Base-by-base conservation (phyloP, 2,888 invertebrate species). In the Phragmatobia fuliginosa region DNA sequence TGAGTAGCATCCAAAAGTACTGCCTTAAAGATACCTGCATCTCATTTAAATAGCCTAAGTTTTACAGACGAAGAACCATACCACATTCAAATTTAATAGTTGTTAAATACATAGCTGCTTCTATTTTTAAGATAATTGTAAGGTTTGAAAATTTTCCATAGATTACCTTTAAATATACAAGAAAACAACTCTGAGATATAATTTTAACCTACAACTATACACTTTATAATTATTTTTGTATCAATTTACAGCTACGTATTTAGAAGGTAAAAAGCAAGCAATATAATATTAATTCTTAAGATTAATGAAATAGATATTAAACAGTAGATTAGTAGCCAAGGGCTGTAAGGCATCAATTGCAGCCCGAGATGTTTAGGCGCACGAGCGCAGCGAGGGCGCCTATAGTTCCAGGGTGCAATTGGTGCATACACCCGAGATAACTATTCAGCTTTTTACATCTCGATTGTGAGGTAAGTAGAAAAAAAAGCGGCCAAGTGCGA, bases 201-300 rank as follows among this genome's bases (percentile, higher is more conserved):
- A 45, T 18, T 21, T 41, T 11, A 28, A 28, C 52, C 2, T 5
- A n/a, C 14, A 56, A 28, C 28, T 16, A 36, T 6, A 49, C n/a
- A 49, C 33, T 21, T 63, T 49, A 49, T n/a, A 63, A 49, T 63
- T 7, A 10, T 49, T 63, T 33, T 64, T 64, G 25, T 65, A 16
- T 14, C n/a, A 28, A 58, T 28, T 63, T 64, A 10, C 59, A 68
- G 61, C 38, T 63, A 68, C n/a, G 14, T 45, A 14, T 33, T 21
- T 36, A 21, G 31, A 38, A 68, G 62, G 68, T 68, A 68, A 62
- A 62, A 21, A 49, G 1, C 60, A 61, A 6, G 25, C 25, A 61
- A 18, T 25, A 25, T 28, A 28, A 4, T 25, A 3, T 28, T 14
- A 52, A 52, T 52, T 41, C 0, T 18, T 18, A 4, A 18, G 5